These are phyloP conservation scores for Sebastes diploproa DNA, from an alignment of 2,797 vertebrate species.

Conservation along the genomic window DNA sequence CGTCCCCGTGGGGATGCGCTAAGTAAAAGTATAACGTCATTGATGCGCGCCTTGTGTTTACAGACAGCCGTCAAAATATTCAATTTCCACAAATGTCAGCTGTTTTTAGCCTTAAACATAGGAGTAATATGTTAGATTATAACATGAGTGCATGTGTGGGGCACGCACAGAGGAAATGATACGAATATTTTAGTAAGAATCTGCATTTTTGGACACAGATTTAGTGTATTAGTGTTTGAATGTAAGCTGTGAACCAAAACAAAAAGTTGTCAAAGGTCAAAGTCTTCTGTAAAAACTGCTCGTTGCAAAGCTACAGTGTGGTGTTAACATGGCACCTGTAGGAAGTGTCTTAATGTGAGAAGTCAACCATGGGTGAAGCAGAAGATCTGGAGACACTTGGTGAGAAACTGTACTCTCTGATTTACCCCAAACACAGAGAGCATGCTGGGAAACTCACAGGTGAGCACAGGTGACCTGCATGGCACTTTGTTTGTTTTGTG, in stretches of 20 bases:
- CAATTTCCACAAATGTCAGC: background rate
- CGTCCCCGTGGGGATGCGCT: fast-evolving
- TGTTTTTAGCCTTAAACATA: background rate
- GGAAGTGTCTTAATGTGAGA: conserved; percentile 3
- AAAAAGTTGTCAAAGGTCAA: background rate
- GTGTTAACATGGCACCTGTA: background rate
- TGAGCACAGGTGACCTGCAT: conserved; percentile 34
- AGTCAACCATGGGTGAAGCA: conserved; percentile 71
- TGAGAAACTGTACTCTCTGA: conserved; percentile 79
- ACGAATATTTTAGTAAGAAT: background rate
- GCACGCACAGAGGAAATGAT: background rate
- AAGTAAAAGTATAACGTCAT: conserved; percentile 16
- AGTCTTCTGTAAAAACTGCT: background rate
- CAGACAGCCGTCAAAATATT: background rate
- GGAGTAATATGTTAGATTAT: background rate
- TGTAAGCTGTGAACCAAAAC: conserved; percentile 8
- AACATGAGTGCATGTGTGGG: fast-evolving
- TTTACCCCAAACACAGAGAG: conserved; percentile 78
- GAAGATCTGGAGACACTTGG: conserved; percentile 79
- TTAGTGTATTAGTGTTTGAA: background rate
- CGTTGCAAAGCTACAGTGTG: background rate
- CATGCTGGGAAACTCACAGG: conserved; percentile 84
- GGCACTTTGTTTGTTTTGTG: background rate
- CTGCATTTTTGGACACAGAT: background rate
- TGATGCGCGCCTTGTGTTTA: conserved; percentile 69